Base-by-base conservation (phyloP, 1,140 invertebrate genomes). In the Charaxes varanes region DNA sequence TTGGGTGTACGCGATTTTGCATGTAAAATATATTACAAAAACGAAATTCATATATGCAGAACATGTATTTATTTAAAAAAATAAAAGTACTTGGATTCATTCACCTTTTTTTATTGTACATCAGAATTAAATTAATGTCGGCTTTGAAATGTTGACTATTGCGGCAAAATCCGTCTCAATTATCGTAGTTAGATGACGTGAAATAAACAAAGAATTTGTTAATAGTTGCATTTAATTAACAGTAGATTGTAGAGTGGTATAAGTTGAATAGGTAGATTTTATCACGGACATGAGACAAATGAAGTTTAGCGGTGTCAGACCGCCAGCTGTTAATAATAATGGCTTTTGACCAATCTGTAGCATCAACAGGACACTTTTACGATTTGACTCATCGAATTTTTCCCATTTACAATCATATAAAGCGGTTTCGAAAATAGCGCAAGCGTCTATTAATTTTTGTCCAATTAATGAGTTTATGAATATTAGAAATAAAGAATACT, bases 331-430 rank as follows among this genome's bases (percentile, higher is more conserved):
- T 3, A 74, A 7, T 4, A 27, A 48, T 30, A 74, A 24, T 1
- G 54, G 56, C 26, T 56, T 68, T 36, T 78, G 73, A n/a, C 68
- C 59, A 34, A 43, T 60, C 35, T 46, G 36, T 4, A 73, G 34
- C 30, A 74, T 56, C 12, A 69, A 7, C 7, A 53, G 17, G 2
- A 71, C 46, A 4, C 46, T 69, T 36, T 49, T 69, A 44, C 43
- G 62, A 34, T 71, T 74, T 0, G 11, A 13, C 3, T 34, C 22
- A 8, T 69, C 46, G 14, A 74, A 73, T 5, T 62, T 54, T 31
- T 78, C 64, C 73, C 73, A 74, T 21, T 64, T 54, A 27, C 67
- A 68, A 41, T 38, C 28, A 17, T 67, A 70, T 1, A 52, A 8
- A 0, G 69, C 47, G 1, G 26, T 24, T 16, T 59, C 52, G 22